Base-by-base conservation (phyloP, 2,888 invertebrate genomes). In the Rhingia campestris region DNA sequence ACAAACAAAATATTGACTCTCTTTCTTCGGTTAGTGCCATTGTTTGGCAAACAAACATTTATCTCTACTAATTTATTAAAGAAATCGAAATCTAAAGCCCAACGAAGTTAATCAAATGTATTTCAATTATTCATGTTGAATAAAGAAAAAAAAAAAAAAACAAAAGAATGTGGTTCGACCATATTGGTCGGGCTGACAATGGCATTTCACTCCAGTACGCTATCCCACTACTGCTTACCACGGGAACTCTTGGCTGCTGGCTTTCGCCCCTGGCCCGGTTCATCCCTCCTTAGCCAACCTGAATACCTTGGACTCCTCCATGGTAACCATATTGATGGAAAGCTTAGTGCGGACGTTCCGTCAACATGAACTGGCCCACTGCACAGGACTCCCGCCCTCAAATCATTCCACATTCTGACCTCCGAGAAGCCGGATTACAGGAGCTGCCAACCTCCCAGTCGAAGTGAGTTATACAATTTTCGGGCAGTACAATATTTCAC, bases 181-280 rank as follows among this genome's bases (percentile, higher is more conserved):
- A 4, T 81, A 66, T 81, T 59, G 76, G 72, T 81, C 81, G 66
- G 70, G 81, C 81, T 81, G 81, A 66, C 81, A 76, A 33, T 81
- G 76, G 81, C 81, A 81, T 93, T 94, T 94, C 95, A 97, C 97
- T 98, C 97, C 96, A 96, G 95, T 96, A 95, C 96, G 97, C 97
- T 95, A 96, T 97, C 97, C 97, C 97, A 96, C 97, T 97, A 98
- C 97, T 97, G 97, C 96, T 94, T 95, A 94, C 97, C 97, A 96
- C 97, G 97, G 97, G 95, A 96, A 96, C 97, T 98, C 97, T 98
- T 97, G 97, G 97, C 97, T 98, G 98, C 97, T 98, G 96, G 95
- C 97, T 97, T 97, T 96, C 97, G 97, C 96, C 96, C 95, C 98
- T 98, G 97, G 97, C 97, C 98, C 98, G 96, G 94, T 98, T 93